Percentiles rank a stretch among this genome's conserved stretches.
Conservation (phyloP, 1,140 invertebrate genomes). For the Melitaea cinxia region DNA sequence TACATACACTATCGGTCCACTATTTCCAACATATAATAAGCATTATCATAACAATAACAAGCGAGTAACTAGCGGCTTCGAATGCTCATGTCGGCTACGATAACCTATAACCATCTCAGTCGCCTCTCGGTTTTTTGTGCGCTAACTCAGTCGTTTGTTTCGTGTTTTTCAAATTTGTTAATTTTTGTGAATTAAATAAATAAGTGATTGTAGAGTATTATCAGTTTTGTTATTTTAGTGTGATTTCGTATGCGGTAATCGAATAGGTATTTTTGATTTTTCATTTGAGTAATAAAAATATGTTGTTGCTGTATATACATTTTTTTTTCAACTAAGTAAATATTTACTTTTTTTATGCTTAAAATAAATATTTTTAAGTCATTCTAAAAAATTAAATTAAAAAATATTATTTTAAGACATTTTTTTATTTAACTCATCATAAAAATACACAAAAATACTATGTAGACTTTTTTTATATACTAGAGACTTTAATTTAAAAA, state of each 20-base stretch:
- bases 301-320: not conserved
- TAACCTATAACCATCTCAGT: constrained; percentile 46
- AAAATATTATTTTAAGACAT: too few relatives aligned
- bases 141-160: constrained; percentile 25
- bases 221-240: constrained; percentile 14
- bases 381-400: too few relatives aligned
- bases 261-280: not conserved
- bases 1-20: constrained; percentile 71
- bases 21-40: constrained; percentile 79
- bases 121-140: constrained; percentile 33
- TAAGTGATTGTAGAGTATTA: not conserved
- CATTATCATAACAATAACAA: constrained; percentile 80
- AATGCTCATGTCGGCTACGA: constrained; percentile 38
- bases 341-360: too few relatives aligned
- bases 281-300: too few relatives aligned
- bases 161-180: not conserved
- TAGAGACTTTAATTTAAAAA: too few relatives aligned
- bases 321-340: not conserved
- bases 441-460: too few relatives aligned
- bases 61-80: constrained; percentile 61
- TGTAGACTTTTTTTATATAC: too few relatives aligned
- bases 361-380: too few relatives aligned
- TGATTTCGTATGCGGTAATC: not conserved
- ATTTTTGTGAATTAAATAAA: not conserved
- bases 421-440: too few relatives aligned